A percentile compares a stretch with the other conserved stretches of the same genome.
These are phyloP conservation scores for Flabesymbios commensalis DNA, from an alignment of 2,888 invertebrate species.

Conservation along the genomic window DNA sequence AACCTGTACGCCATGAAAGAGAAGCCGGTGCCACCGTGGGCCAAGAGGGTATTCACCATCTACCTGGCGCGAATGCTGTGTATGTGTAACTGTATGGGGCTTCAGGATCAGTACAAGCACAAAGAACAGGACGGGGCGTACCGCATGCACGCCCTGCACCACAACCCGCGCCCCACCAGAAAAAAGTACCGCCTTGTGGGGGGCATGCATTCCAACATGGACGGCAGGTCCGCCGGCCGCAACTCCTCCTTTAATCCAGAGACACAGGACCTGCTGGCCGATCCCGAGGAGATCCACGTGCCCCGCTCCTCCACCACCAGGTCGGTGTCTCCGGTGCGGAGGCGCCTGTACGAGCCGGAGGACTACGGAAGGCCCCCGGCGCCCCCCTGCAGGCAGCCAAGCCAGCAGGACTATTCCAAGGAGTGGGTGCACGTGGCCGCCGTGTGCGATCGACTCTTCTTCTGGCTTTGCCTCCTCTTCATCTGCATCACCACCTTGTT, in stretches of 20 bases:
- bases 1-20: constrained; percentile 37
- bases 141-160: too few species aligned
- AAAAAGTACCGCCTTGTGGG: too few species aligned
- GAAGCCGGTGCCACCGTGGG: constrained; percentile 37
- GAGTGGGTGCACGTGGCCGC: constrained; percentile 38
- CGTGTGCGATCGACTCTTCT: constrained; percentile 39
- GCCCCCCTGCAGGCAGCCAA: background rate
- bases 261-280: too few species aligned
- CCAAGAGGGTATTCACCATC: constrained; percentile 32
- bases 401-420: constrained; percentile 26
- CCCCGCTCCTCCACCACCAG: too few species aligned
- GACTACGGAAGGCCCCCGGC: background rate
- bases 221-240: too few species aligned
- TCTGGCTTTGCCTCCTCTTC: constrained; percentile 38
- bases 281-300: too few species aligned
- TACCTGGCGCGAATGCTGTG: constrained; percentile 35
- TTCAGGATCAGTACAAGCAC: background rate
- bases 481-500: constrained; percentile 35
- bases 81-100: constrained; percentile 30
- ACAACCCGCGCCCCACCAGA: too few species aligned
- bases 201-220: too few species aligned
- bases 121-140: background rate
- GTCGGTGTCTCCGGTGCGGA: too few species aligned
- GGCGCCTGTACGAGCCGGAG: too few species aligned
- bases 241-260: too few species aligned